A percentile compares a stretch with the other conserved stretches of the same genome.
Conservation (phyloP, 2,888 invertebrate genomes). For the Yponomeuta cagnagella region DNA sequence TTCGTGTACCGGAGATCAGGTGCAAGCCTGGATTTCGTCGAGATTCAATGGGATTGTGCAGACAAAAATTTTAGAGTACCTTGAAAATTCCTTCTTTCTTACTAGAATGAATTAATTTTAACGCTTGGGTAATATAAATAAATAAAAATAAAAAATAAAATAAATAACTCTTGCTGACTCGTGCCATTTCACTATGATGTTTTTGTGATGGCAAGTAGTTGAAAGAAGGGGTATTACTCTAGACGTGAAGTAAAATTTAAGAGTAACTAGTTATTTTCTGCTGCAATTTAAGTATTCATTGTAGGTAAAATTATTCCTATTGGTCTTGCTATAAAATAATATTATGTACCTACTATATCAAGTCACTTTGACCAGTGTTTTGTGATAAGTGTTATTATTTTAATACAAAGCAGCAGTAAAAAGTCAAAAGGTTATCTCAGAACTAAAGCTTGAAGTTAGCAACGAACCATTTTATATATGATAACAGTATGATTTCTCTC, state of each 20-base stretch:
- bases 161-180: no score
- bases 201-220: no score
- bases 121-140: no score
- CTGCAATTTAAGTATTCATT: no score
- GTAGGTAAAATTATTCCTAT: no score
- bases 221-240: no score
- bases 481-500: background rate
- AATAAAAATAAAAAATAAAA: no score
- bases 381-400: background rate
- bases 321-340: no score
- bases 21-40: slow-evolving; percentile 42
- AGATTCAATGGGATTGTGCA: slow-evolving; percentile 43
- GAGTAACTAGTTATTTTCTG: no score
- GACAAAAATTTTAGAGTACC: slow-evolving; percentile 26
- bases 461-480: background rate
- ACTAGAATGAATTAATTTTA: background rate
- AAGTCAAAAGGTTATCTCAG: background rate
- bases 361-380: background rate
- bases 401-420: no score
- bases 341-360: background rate
- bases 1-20: slow-evolving; percentile 46
- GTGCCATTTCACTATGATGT: no score
- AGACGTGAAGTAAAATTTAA: no score
- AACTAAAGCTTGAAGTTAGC: background rate
- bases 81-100: background rate